Conservation (phyloP, 2,113 vertebrate genomes). For the Piaya cayana region DNA sequence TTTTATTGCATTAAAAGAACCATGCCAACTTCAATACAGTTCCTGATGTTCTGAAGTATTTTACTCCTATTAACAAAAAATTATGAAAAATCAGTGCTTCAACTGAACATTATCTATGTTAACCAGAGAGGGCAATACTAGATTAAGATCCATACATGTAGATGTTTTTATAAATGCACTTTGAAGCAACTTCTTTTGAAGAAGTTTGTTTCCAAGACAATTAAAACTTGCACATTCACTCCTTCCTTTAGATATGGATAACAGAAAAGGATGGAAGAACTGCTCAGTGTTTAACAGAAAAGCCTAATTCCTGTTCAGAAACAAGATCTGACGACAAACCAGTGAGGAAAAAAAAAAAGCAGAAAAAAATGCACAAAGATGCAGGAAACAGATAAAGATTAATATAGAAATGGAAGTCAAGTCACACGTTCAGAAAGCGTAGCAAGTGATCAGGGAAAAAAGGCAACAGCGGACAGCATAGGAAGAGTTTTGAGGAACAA, state of each 20-base stretch:
- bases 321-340: background rate
- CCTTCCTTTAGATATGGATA: background rate
- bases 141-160: background rate
- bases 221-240: background rate
- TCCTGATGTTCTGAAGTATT: background rate
- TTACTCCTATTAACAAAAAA: background rate
- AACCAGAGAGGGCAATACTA: background rate
- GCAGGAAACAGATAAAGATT: background rate
- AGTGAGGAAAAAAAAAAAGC: background rate
- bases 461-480: background rate
- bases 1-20: background rate
- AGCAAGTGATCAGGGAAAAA: background rate
- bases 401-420: background rate
- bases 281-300: background rate
- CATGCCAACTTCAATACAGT: background rate
- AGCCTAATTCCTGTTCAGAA: background rate
- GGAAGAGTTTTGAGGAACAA: background rate
- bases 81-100: background rate
- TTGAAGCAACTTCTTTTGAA: background rate
- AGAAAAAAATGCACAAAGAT: background rate
- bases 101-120: background rate
- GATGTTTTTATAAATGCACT: background rate
- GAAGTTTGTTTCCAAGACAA: background rate
- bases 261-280: background rate
- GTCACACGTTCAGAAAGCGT: background rate